Evolutionary conservation across 2,113 vertebrate genomes (phyloP).

Genomic region (Eurystomus gularis): DNA sequence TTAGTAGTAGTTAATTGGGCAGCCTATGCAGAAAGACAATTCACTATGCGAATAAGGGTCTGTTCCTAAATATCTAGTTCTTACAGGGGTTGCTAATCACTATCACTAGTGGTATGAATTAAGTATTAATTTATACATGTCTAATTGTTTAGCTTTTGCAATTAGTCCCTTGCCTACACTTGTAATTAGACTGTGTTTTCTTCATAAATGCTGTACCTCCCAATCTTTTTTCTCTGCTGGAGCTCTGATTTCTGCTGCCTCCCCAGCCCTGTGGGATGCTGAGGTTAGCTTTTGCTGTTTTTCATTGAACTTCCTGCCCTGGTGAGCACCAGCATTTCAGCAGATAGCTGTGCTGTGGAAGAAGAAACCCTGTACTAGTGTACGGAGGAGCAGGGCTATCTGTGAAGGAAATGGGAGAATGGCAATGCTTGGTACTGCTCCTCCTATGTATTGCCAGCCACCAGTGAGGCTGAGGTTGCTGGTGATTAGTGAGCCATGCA

Average conservation of each 20-base stretch:
- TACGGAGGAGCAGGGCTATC: not conserved
- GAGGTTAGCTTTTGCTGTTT: not conserved
- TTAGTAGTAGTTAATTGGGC: not conserved
- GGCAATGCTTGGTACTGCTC: not conserved
- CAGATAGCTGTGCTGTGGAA: not conserved
- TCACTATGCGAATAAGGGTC: not conserved
- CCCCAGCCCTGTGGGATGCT: not conserved
- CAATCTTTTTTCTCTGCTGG: not conserved
- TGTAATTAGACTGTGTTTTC: not conserved
- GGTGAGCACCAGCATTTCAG: fast-evolving
- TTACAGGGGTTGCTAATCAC: not conserved
- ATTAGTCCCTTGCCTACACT: not conserved
- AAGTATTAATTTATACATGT: not conserved
- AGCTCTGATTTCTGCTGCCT: not conserved
- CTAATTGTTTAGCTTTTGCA: not conserved
- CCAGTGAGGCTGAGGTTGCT: too few species aligned
- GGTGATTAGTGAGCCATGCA: not conserved
- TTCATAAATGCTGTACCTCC: not conserved
- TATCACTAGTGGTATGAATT: not conserved
- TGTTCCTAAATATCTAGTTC: not conserved
- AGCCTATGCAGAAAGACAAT: not conserved
- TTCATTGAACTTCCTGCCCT: not conserved
- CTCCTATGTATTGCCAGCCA: fast-evolving
- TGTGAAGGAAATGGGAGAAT: not conserved
- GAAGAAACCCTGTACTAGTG: fast-evolving